Base-by-base conservation (phyloP, 2,113 vertebrate species). In the Pungitius pungitius region DNA sequence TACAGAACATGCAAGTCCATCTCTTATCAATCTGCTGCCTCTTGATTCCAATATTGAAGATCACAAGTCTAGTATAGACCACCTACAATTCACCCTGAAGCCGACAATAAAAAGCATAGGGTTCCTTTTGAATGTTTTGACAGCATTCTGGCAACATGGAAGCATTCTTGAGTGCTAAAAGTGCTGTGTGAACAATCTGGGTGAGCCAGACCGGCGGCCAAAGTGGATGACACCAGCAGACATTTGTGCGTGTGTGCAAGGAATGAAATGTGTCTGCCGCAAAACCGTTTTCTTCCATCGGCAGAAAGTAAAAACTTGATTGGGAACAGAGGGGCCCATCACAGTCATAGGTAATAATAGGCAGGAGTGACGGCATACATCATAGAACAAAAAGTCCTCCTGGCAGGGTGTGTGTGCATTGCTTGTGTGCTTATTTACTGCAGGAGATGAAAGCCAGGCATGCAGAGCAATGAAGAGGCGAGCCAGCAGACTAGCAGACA, bases 291-390 rank as follows among this genome's bases (percentile, higher is more conserved):
- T 84, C 78, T 86, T 83, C 87, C 81, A 75, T 64, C 40, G 22
- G 66, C 87, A 80, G 78, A 89, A 90, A 90, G 87, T 85, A 81
- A 84, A 88, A 89, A 76, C 61, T 78, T 91, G 89, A 91, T 87
- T 88, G 88, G 84, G 75, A 85, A 82, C 85, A 82, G 80, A 91
- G 86, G 88, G 86, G 78, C 84, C 81, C 79, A 92, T 92, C 91
- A 90, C 82, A 83, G 89, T 86, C 86, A 80, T 83, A 63, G 78
- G 82, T 92, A 92, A 92, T 91, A 77, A 88, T 60, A 87, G 89
- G 88, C 85, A 87, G 75, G 67, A 56, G 70, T 66, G 83, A 83
- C 55, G 69, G 84, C 72, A 69, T 47, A 57, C 71, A 87, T 82
- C 81, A 86, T 84, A 87, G 71, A 80, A 76, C 59, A 78, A 82